phyloP scores from a whole-genome alignment of 1,140 invertebrate genomes.

The Ctenoplectra terminalis region DNA sequence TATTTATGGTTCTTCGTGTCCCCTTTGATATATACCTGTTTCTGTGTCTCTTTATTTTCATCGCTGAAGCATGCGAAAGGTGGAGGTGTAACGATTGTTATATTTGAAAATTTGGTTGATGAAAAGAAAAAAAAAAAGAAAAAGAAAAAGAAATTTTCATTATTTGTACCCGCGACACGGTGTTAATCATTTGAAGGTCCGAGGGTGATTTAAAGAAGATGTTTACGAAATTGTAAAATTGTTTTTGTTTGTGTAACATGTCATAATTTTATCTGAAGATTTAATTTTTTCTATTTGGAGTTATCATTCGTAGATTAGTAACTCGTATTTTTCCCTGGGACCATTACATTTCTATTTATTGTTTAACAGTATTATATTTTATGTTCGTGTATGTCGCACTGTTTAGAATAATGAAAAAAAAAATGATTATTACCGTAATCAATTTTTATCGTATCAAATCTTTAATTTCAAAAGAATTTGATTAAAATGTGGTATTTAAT shows the following conservation, averaged over 20 bases:
- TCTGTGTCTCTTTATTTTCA: not conserved
- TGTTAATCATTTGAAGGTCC: not conserved
- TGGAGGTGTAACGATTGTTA: too few relatives aligned
- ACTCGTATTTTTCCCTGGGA: not conserved
- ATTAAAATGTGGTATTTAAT: not conserved
- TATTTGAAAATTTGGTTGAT: not conserved
- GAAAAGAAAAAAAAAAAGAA: too few relatives aligned
- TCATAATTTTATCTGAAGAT: too few relatives aligned
- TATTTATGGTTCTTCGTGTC: not conserved
- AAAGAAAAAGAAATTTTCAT: too few relatives aligned
- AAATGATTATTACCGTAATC: too few relatives aligned
- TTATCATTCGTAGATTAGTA: too few relatives aligned
- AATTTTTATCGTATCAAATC: too few relatives aligned
- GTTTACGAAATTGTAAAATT: too few relatives aligned
- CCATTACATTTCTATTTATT: not conserved
- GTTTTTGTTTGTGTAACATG: too few relatives aligned
- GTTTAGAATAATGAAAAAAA: not conserved
- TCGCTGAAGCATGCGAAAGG: slow-evolving; percentile 7
- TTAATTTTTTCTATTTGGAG: too few relatives aligned
- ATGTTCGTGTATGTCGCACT: not conserved
- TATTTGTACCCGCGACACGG: not conserved
- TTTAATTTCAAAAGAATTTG: not conserved
- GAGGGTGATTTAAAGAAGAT: too few relatives aligned
- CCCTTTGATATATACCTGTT: not conserved
- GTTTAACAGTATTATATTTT: not conserved